These are phyloP conservation scores for Drosophila oshimai DNA, from an alignment of 1,140 invertebrate species.

Conservation along the genomic window DNA sequence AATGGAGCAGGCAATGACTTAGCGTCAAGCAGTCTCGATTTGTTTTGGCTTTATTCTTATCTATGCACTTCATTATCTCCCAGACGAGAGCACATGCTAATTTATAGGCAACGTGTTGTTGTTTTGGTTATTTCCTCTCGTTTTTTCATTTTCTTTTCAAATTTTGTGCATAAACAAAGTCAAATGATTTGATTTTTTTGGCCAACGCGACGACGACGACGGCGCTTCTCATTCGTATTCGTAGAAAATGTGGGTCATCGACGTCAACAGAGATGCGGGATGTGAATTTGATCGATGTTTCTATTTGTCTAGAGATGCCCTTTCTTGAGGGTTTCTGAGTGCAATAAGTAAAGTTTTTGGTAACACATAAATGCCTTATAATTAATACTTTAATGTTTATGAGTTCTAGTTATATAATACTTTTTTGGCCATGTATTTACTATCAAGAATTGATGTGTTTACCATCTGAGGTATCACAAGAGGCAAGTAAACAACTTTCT, in stretches of 20 bases:
- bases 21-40: slow-evolving; percentile 49
- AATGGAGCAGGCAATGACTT: slow-evolving; percentile 24
- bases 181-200: slow-evolving; percentile 51
- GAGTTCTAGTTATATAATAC: background rate
- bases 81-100: slow-evolving; percentile 13
- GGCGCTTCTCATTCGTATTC: slow-evolving; percentile 18
- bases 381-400: background rate
- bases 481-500: no score
- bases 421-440: background rate
- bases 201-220: slow-evolving; percentile 17
- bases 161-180: slow-evolving; percentile 65
- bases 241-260: slow-evolving; percentile 66
- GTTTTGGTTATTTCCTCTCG: slow-evolving; percentile 28
- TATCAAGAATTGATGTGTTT: background rate
- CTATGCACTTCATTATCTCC: slow-evolving; percentile 11
- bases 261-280: slow-evolving; percentile 30
- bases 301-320: background rate
- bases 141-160: slow-evolving; percentile 47
- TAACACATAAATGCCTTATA: no score
- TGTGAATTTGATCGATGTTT: background rate
- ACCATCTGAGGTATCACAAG: background rate
- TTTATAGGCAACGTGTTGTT: slow-evolving; percentile 36
- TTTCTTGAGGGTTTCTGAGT: background rate
- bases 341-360: background rate
- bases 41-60: slow-evolving; percentile 14